These are phyloP conservation scores for Drosophila arizonae DNA, from an alignment of 1,140 invertebrate species.

Conservation along the genomic window DNA sequence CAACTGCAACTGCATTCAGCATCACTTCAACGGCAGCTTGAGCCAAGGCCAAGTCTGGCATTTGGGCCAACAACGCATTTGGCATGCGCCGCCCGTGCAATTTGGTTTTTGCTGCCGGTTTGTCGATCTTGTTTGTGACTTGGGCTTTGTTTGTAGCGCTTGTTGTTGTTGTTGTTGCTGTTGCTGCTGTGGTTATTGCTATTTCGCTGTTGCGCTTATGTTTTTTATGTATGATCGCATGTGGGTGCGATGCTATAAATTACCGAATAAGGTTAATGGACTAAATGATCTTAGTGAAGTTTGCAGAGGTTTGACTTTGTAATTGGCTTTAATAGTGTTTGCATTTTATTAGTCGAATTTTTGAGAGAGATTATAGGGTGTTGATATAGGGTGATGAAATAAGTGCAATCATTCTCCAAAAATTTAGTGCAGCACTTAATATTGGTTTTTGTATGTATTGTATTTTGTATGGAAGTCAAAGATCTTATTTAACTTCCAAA, in stretches of 20 bases:
- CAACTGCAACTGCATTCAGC: neutral
- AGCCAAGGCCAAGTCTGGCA: constrained; percentile 34
- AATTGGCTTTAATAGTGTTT: constrained; percentile 1
- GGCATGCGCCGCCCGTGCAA: constrained; percentile 18
- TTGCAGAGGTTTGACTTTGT: neutral
- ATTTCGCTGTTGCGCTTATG: constrained; percentile 25
- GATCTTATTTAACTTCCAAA: no score
- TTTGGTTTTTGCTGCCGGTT: constrained; percentile 32
- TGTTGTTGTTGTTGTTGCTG: constrained; percentile 3
- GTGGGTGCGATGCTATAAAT: constrained; percentile 54
- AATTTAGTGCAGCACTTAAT: no score
- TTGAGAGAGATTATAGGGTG: neutral
- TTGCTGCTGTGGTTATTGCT: neutral
- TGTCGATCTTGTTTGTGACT: constrained; percentile 37
- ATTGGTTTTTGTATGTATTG: no score
- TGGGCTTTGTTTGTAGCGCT: neutral
- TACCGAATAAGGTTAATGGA: constrained; percentile 67
- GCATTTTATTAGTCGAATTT: constrained; percentile 8
- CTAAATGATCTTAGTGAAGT: constrained; percentile 32
- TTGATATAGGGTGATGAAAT: no score
- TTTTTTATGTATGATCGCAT: constrained; percentile 15
- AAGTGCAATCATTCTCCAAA: no score
- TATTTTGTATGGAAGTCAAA: no score
- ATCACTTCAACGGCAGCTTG: neutral
- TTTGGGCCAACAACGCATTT: constrained; percentile 55